Evolutionary conservation across 2,888 invertebrate genomes (phyloP), one percentile per base, ranked within the genome.

Genomic region (Drosophila affinis): DNA sequence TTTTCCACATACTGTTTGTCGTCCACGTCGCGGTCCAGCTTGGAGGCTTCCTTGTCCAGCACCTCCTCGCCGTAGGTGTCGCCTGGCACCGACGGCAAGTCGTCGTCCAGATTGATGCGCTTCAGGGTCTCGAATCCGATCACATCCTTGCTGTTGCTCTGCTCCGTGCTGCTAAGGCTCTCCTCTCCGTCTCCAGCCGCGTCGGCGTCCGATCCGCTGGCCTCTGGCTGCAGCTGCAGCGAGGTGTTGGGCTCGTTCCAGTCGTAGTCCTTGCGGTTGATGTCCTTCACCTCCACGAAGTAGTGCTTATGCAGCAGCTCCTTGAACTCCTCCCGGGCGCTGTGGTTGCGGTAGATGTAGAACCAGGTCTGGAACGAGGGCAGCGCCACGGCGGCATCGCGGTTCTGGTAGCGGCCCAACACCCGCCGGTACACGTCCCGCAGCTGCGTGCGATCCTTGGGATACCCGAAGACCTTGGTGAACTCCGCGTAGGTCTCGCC

Each of bases 331-430:
- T 94, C 93, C 68, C 93, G 93, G 3, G 94, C 94, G 0, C 94
- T 94, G 82, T 94, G 93, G 79, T 95, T 95, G 81, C 94, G 94
- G 89, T 95, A 95, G 7, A 95, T 93, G 79, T 95, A 95, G 81
- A 95, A 94, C 93, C 94, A 95, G 79, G 94, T 95, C 86, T 94
- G 94, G 75, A 95, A 92, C 76, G 95, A 94, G 1, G 95, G 95
- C 65, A 87, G 63, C 0, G 87, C 71, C 9, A 78, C 73, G 3
- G 77, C 75, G 3, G 84, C 80, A 55, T 85, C 89, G 0, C 74
- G 80, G 39, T 85, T 80, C 71, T 90, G 85, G 49, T 91, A 91
- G 75, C 81, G 81, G 14, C 77, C 70, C 51, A 92, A 57, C 21
- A 91, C 81, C 3, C 76, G 63, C 49, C 83, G 81, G 45, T 90